Evolutionary conservation across 2,113 vertebrate species (phyloP), one percentile per base, ranked within the genome.

Genomic region (Cyprinus carpio): DNA sequence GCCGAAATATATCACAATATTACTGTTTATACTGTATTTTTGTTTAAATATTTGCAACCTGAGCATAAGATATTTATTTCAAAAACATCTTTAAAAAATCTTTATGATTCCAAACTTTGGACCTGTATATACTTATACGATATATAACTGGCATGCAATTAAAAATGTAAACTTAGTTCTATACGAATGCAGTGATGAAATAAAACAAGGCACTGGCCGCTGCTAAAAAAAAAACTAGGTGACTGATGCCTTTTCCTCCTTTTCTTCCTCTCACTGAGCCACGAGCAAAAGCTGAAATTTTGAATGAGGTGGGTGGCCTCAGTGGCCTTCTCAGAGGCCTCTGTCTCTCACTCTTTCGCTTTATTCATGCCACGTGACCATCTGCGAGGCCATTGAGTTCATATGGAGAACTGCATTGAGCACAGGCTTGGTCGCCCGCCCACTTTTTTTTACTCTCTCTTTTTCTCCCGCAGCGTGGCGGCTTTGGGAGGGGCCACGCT

Each of bases 141-240:
- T 49, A 15, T 13, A 9, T 6, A 40, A 40, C 23, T 74, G 40
- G 23, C n/a, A 16, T 49, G 43, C 72, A 75, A 46, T 15, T 43
- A 58, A 23, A 58, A 58, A 2, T 56, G 54, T 49, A 27, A 74
- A 15, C 25, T 64, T 5, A 29, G 4, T 16, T 65, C 12, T 65
- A 2, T 29, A 58, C 56, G 3, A 6, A 56, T 8, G 6, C 56
- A 58, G 56, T 58, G 23, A 20, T 34, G 16, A 67, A 67, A 67
- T 18, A 67, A 40, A 34, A 23, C 6, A 58, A n/a, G 8, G 56
- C 18, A 8, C 54, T 58, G 54, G 54, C 23, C 3, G 86, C 90
- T 92, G 92, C 92, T 31, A 75, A n/a, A 81, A 49, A 46, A 81
- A 49, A 56, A 37, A 40, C 37, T 4, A 64, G 29, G 64, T 82